Base-by-base conservation (phyloP, 2,797 vertebrate species). In the Myotis planiceps region DNA sequence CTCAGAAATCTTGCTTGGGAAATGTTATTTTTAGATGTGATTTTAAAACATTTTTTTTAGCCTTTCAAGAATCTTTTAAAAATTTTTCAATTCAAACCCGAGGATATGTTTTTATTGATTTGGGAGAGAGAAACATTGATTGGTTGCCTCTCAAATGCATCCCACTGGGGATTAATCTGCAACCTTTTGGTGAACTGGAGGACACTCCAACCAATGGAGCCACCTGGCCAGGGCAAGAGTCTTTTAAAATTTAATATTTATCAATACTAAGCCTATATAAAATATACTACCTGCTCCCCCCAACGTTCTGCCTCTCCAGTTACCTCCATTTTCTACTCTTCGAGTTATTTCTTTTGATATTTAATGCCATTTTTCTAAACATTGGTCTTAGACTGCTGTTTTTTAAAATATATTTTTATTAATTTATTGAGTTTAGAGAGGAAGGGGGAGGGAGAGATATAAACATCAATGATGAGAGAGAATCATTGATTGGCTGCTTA, bases 241-340 rank as follows among this genome's bases (percentile, higher is more conserved):
- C 37, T 93, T 93, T 86, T 81, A 19, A 74, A 75, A 75, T 86
- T 69, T 76, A 69, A 39, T 81, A 82, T 71, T 87, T 94, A 91
- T 78, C 63, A 55, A 5, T 49, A 6, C 37, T 89, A 58, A 66
- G 12, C 29, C n/a, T 72, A 1, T 84, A 29, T 27, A 75, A 80
- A 80, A 9, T 58, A 18, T 18, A 5, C 7, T 51, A 45, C 42
- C 49, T 81, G 60, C 29, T 72, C 53, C 27, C 15, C 23, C 10
- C 68, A 60, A 13, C 18, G 51, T 81, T 76, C 37, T 74, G 49
- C 75, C 34, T 76, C 23, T 87, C 16, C 8, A 32, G 18, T 34
- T n/a, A 53, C 82, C 27, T 90, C n/a, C 25, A 19, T 87, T 96
- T 82, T 76, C 60, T 55, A 39, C 7, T 79, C 90, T 51, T 37